Evolutionary conservation across 2,888 invertebrate genomes (phyloP).

Genomic region (Pristionchus exspectatus): DNA sequence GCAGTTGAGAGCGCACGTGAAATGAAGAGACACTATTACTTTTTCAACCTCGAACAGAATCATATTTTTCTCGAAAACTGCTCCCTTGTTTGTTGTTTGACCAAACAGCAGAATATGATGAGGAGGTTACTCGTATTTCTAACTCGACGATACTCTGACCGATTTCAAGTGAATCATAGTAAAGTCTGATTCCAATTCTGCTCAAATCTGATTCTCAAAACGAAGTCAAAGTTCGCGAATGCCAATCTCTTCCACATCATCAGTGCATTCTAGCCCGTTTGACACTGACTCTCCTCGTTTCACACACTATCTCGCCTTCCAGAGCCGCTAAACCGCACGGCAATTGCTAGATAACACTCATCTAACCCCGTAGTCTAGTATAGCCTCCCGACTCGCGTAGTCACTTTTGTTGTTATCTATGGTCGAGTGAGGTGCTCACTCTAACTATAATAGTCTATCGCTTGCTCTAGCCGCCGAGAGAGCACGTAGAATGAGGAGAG

Average conservation of each 20-base stretch:
- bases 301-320: neutral
- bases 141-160: no score
- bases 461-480: neutral
- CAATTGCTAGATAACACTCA: neutral
- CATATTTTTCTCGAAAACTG: no score
- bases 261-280: neutral
- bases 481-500: neutral
- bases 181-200: no score
- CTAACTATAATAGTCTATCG: neutral
- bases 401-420: neutral
- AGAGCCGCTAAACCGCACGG: neutral
- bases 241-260: conserved; percentile 32
- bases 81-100: no score
- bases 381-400: neutral
- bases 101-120: no score
- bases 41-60: no score
- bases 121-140: no score
- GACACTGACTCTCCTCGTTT: neutral
- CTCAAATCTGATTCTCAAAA: no score
- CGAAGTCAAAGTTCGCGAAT: neutral
- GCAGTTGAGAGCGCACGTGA: no score
- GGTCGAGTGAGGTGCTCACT: neutral
- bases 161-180: no score
- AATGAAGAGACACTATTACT: no score
- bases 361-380: conserved; percentile 15